A percentile compares a stretch with the other conserved stretches of the same genome.
These are phyloP conservation scores for Cyphomyrus discorhynchus DNA, from an alignment of 2,113 vertebrate species.

Conservation along the genomic window DNA sequence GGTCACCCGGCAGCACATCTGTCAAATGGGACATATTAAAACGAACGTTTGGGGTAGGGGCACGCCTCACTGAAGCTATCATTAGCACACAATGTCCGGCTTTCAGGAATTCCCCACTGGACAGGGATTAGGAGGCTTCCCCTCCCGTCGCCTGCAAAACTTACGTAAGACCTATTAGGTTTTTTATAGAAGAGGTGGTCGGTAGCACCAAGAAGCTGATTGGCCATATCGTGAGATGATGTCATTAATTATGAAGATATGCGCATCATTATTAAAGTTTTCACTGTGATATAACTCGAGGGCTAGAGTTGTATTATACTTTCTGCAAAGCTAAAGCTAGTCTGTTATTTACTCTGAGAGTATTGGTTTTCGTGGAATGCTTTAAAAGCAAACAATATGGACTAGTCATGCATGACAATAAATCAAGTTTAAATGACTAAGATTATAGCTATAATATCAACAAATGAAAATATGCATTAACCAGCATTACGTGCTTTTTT, in stretches of 20 bases:
- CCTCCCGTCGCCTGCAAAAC: background rate
- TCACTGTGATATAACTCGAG: background rate
- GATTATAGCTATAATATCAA: background rate
- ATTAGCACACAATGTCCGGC: background rate
- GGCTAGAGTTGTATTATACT: slow-evolving; percentile 19
- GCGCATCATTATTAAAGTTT: background rate
- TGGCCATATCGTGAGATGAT: background rate
- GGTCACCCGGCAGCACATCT: background rate
- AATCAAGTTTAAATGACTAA: background rate
- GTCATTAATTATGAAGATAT: background rate
- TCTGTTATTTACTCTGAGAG: slow-evolving; percentile 43
- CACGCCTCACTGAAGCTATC: background rate
- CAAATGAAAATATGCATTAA: background rate
- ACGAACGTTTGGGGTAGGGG: background rate
- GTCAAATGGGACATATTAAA: background rate
- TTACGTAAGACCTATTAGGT: background rate
- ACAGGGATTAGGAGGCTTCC: background rate
- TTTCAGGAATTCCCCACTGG: background rate
- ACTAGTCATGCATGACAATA: background rate
- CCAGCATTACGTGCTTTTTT: background rate
- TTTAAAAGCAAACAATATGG: slow-evolving; percentile 5
- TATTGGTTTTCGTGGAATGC: slow-evolving; percentile 27
- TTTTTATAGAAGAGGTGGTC: background rate
- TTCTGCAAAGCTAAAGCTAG: slow-evolving; percentile 22
- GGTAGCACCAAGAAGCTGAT: background rate